These are phyloP conservation scores for Camponotus pennsylvanicus DNA, from an alignment of 1,140 invertebrate genomes.

Conservation along the genomic window DNA sequence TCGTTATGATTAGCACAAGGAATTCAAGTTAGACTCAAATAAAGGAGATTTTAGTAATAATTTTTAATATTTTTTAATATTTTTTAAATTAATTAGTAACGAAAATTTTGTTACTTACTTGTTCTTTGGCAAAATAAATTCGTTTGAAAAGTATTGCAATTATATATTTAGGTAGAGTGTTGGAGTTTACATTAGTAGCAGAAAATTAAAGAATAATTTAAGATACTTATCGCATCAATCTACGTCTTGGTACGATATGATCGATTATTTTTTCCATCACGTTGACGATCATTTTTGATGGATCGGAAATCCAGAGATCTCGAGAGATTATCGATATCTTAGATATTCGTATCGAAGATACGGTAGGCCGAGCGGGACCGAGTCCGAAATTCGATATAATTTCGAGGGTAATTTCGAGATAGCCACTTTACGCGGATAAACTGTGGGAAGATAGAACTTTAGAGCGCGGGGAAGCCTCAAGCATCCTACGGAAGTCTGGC, in stretches of 20 bases:
- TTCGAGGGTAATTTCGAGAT: conserved; percentile 82
- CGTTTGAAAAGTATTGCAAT: neutral
- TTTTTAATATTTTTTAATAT: neutral
- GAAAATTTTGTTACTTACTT: neutral
- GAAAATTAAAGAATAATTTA: neutral
- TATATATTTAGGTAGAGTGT: neutral
- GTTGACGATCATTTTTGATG: conserved; percentile 27
- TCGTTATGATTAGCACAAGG: neutral
- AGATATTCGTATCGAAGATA: conserved; percentile 9
- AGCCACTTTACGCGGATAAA: conserved; percentile 85
- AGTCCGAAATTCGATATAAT: conserved; percentile 79
- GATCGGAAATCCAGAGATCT: neutral
- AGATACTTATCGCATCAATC: conserved; percentile 16
- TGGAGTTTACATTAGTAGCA: neutral
- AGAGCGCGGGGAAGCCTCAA: conserved; percentile 83
- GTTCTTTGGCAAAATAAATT: neutral
- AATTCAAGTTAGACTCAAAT: neutral
- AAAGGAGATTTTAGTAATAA: neutral
- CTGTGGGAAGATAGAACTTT: conserved; percentile 83
- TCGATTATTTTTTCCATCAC: conserved; percentile 26
- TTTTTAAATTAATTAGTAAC: neutral
- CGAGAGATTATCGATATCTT: conserved; percentile 14
- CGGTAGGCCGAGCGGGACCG: neutral
- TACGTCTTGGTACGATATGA: neutral
- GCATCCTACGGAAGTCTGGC: conserved; percentile 85